Base-by-base conservation (phyloP, 92 coral and sea anemone species). In the Paramuricea clavata region DNA sequence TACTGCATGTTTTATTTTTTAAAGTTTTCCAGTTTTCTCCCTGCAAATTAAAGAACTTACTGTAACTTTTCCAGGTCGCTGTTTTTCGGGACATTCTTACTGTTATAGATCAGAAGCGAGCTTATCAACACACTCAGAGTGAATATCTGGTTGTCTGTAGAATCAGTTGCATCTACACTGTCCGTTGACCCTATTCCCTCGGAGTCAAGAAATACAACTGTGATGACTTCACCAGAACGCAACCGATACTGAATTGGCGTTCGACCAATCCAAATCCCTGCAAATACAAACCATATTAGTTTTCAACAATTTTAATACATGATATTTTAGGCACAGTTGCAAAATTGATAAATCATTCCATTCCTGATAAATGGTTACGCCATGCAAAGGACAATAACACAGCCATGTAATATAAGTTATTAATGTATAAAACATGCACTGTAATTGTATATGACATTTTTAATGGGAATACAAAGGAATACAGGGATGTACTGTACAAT, bases 211-310 rank as follows among this genome's bases (percentile, higher is more conserved):
- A 76, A 76, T 17, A 76, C 82, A 15, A 76, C 82, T 10, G 82
- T 76, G 22, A 76, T 41, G 0, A 22, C 32, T 76, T 76, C 82
- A 50, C 82, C 82, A 16, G 82, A 49, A 30, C 69, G 2, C 44
- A 52, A 32, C 7, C 25, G 68, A 41, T 54, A 60, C 42, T 76
- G 16, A 12, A 76, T 76, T 54, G 68, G 36, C 52, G 35, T 28
- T 21, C 68, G 67, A 30, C 82, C 82, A 25, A 76, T 76, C 82
- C 82, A 76, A 30, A 76, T 76, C 30, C 82, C 82, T 76, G 60
- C 3, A 52, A 30, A 31, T 6, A 43, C 25, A 0, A 72, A 6
- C 23, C 22, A 2, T 22, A 60, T 22, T 1, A 60, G 68, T 60
- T 22, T 2, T 47, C 1, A 47, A 9, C 17, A 47, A 47, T 47